These are phyloP conservation scores for Panonychus citri DNA, from an alignment of 1,140 invertebrate species.

Conservation along the genomic window DNA sequence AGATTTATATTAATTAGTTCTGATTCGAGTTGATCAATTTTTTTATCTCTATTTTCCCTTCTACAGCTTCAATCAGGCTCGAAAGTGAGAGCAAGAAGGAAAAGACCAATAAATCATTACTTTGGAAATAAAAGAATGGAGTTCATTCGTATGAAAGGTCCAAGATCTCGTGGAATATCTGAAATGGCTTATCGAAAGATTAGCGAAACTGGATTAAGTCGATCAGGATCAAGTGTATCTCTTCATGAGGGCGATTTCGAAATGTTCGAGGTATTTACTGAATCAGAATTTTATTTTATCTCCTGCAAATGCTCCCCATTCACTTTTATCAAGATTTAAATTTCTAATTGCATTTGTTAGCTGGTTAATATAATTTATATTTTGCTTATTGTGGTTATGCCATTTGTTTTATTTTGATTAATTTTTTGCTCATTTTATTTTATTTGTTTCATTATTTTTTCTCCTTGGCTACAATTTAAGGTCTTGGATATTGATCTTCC, in stretches of 20 bases:
- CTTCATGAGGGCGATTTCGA: not conserved
- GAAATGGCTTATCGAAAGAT: constrained; percentile 91
- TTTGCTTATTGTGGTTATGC: no score
- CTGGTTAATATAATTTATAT: no score
- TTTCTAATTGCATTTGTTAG: no score
- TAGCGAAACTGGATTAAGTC: constrained; percentile 65
- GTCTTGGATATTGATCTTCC: not conserved
- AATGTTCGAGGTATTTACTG: constrained; percentile 24
- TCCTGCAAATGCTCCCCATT: constrained; percentile 13
- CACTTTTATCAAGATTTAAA: no score
- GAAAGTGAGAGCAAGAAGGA: not conserved
- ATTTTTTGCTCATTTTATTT: not conserved
- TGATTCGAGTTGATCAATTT: not conserved
- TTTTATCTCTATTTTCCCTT: not conserved
- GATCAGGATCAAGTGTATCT: not conserved
- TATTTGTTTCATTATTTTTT: not conserved
- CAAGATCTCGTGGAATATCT: constrained; percentile 81
- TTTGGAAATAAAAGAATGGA: constrained; percentile 64
- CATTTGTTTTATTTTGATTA: constrained; percentile 6
- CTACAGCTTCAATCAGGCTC: not conserved
- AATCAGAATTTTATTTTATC: constrained; percentile 53
- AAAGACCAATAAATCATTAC: constrained; percentile 3
- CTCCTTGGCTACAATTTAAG: no score
- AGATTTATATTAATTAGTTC: constrained; percentile 9
- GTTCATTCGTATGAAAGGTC: constrained; percentile 93